Evolutionary conservation across 2,113 vertebrate species (phyloP), one percentile per base, ranked within the genome.

Genomic region (Rutilus rutilus): DNA sequence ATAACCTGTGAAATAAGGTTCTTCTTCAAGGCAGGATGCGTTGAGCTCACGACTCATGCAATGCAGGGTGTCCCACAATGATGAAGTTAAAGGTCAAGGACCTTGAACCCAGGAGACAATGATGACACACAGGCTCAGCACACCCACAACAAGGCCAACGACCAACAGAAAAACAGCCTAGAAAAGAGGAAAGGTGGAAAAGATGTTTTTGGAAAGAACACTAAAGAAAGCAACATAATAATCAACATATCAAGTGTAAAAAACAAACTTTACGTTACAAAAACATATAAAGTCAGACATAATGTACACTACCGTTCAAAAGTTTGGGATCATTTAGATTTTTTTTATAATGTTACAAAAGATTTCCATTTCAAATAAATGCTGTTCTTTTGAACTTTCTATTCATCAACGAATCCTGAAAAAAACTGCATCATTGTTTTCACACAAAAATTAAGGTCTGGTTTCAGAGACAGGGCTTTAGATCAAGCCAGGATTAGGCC

Each of bases 111-210:
- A 98, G 23, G 91, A 93, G 90, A 95, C 89, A 88, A 97, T 88
- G 65, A 98, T 96, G 82, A 97, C 78, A 82, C 90, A 87, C 81
- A 99, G 93, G 92, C 97, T 98, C 89, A 96, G 89, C 84, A 94
- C 89, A 59, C 97, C 97, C 90, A 97, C 92, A 81, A 96, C 91
- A 89, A 96, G n/a, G 14, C 98, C 98, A 86, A 97, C 95, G 86
- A 96, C 33, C 89, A 99, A 89, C 89, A 99, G 89, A 11, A 91
- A 52, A 52, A 94, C 89, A 0, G 97, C 97, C 98, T 99, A 77
- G 23, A 92, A 93, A 30, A 52, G 52, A 5, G 27, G 30, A 19
- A 39, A 42, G 6, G 39, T 64, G 21, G 23, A 47, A 25, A 79
- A 23, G 17, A 39, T 39, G 39, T 7, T 50, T 36, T 21, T 71